These are phyloP conservation scores for Drosophila ogumai DNA, from an alignment of 1,140 invertebrate species.

Conservation along the genomic window DNA sequence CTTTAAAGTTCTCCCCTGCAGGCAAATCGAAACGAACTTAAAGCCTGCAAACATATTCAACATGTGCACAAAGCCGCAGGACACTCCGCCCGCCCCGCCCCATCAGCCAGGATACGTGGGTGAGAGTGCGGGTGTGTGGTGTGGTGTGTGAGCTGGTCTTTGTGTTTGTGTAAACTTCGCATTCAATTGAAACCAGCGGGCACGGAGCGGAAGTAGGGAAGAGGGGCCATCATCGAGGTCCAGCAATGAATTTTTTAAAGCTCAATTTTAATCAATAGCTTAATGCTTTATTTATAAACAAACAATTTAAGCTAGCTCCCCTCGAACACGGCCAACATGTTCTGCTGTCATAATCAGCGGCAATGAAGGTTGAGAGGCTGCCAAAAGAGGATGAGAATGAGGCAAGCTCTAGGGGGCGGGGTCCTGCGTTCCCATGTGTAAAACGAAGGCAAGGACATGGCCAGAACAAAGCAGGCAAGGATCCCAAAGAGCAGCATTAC, in stretches of 20 bases:
- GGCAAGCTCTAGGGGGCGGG: background rate
- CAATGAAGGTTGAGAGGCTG: slow-evolving; percentile 7
- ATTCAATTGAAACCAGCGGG: slow-evolving; percentile 67
- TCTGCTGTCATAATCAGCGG: slow-evolving; percentile 53
- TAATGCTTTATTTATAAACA: slow-evolving; percentile 77
- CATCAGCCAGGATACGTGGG: slow-evolving; percentile 26
- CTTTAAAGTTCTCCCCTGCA: slow-evolving; percentile 11
- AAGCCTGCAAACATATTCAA: slow-evolving; percentile 45
- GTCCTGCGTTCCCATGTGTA: slow-evolving; percentile 53
- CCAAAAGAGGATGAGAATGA: slow-evolving; percentile 4
- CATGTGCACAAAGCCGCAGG: slow-evolving; percentile 53
- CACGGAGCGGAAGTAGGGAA: background rate
- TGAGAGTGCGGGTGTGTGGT: slow-evolving; percentile 8
- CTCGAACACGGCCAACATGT: background rate
- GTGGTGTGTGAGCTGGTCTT: slow-evolving; percentile 5
- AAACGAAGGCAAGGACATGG: slow-evolving; percentile 47
- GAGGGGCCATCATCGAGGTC: slow-evolving; percentile 1
- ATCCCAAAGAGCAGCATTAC: slow-evolving; percentile 7
- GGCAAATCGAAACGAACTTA: slow-evolving; percentile 2
- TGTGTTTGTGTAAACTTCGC: slow-evolving; percentile 27
- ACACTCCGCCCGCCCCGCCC: slow-evolving; percentile 10
- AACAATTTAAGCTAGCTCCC: slow-evolving; percentile 64
- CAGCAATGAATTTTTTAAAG: slow-evolving; percentile 78
- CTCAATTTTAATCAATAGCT: slow-evolving; percentile 78
- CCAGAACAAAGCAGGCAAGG: slow-evolving; percentile 10